Conservation (phyloP, 2,888 invertebrate species). For the Eumerus sabulonum region DNA sequence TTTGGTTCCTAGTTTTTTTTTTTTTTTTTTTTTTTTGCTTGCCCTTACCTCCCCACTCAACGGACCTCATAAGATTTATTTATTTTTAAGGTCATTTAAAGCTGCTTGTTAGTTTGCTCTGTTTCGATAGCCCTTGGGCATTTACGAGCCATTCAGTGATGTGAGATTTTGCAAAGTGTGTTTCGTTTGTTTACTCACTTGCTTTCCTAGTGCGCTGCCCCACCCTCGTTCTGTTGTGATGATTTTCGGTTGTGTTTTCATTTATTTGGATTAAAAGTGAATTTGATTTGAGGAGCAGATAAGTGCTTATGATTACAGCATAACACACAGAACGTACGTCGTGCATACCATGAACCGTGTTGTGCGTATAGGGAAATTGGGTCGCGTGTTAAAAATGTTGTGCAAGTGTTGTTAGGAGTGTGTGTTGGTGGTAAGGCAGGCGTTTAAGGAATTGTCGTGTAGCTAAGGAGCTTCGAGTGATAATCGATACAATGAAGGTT, state of each 20-base stretch:
- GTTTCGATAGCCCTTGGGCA: neutral
- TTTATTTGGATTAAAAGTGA: neutral
- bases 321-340: neutral
- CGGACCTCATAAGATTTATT: neutral
- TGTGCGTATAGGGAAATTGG: constrained; percentile 33
- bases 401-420: constrained; percentile 14
- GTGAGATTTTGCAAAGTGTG: constrained; percentile 16
- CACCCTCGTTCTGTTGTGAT: neutral
- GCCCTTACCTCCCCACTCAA: too few relatives aligned
- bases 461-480: neutral
- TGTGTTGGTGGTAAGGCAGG: neutral
- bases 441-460: neutral
- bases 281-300: constrained; percentile 22
- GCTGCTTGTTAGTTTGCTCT: constrained; percentile 33
- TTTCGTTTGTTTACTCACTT: constrained; percentile 22
- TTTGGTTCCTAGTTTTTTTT: neutral
- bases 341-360: too few relatives aligned
- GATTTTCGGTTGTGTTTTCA: neutral
- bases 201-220: constrained; percentile 30
- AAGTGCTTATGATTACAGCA: constrained; percentile 7
- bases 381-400: constrained; percentile 21
- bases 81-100: constrained; percentile 42
- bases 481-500: constrained; percentile 71
- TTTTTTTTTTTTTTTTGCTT: too few relatives aligned
- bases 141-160: constrained; percentile 20